phyloP scores from a whole-genome alignment of 2,113 vertebrate species.

The Elanus axillaris region DNA sequence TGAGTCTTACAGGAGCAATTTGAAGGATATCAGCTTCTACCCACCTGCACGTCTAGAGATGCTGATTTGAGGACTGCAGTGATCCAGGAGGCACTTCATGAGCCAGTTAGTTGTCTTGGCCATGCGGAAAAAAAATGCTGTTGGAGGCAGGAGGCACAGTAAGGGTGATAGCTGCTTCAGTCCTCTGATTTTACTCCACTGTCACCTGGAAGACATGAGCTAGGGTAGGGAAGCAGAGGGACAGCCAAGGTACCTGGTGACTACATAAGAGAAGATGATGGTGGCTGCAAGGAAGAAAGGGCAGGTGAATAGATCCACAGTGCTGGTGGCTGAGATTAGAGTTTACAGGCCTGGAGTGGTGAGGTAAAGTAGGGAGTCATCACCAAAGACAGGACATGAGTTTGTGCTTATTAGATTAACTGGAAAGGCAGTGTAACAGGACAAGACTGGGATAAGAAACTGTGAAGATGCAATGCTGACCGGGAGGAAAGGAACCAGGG shows the following conservation, averaged over 20 bases:
- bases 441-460: neutral
- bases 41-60: neutral
- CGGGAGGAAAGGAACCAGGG: neutral
- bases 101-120: neutral
- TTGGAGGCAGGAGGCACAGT: neutral
- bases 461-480: neutral
- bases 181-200: neutral
- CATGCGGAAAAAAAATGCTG: neutral
- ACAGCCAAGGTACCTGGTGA: neutral
- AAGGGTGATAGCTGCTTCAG: neutral
- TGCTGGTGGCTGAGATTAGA: neutral
- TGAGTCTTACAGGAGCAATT: neutral
- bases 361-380: neutral
- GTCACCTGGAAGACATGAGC: neutral
- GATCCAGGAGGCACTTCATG: neutral
- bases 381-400: neutral
- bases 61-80: neutral
- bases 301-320: neutral
- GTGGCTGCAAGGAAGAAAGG: neutral
- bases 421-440: neutral
- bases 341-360: neutral
- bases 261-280: neutral
- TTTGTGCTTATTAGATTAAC: neutral
- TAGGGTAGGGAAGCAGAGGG: neutral
- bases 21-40: neutral